Base-by-base conservation (phyloP, 35 echinoderm and acorn worm genomes). In the Heliocidaris erythrogramma region DNA sequence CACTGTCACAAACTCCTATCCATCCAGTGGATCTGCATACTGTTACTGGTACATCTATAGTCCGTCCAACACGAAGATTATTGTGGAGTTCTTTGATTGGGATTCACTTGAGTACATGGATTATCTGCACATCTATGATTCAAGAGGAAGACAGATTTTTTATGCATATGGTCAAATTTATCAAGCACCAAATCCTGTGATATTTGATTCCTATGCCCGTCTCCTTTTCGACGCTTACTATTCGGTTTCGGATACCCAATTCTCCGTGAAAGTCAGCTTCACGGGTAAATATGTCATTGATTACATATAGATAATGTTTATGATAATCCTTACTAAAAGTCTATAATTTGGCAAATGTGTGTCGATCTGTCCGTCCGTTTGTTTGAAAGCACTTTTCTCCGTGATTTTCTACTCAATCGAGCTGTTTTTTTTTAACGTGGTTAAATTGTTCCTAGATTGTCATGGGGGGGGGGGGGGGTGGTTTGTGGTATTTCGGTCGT, bases 11-110 rank as follows among this genome's bases (percentile, higher is more conserved):
- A 89, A 89, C 32, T 4, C 87, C 0, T 89, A 89, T 42, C 87
- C 30, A 12, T 47, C 31, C 24, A 31, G 87, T 27, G 30, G 87
- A 5, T 2, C 87, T 32, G 87, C 87, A 12, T 89, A 89, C 32
- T 89, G 87, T 9, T 47, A 47, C 47, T 89, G 87, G 87, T 89
- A 89, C 47, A 89, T 89, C 47, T 14, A 89, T 48, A 89, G 87
- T 89, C 87, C 87, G 24, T 0, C 87, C 17, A 48, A 89, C 47
- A 89, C 87, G 2, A 32, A 0, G 31, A 47, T 89, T 48, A 30
- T 89, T 6, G 12, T 89, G 0, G 47, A 89, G 87, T 89, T 89
- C 47, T 24, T 21, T 9, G 12, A 89, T 32, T 89, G 31, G 47
- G 13, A 89, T 5, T 24, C 18, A 2, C 31, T 47, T 21, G 47